Conservation (phyloP, 1,140 invertebrate genomes). For the Drosophila mauritiana region DNA sequence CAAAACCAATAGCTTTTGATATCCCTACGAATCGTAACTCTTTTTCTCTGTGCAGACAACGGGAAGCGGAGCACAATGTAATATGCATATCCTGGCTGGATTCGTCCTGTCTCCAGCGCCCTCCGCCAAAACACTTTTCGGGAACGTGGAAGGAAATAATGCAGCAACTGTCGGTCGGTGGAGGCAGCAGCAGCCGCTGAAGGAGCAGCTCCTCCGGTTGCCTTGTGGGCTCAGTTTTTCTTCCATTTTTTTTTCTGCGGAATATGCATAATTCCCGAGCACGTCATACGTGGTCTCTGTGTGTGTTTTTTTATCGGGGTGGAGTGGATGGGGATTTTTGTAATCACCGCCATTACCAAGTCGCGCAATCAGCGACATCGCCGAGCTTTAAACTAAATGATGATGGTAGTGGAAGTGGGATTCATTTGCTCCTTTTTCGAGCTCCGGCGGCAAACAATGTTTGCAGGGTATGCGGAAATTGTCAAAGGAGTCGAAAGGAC, state of each 20-base stretch:
- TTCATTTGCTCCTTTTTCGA: slow-evolving; percentile 26
- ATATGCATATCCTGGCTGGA: slow-evolving; percentile 73
- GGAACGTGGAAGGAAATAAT: slow-evolving; percentile 74
- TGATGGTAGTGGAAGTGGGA: slow-evolving; percentile 44
- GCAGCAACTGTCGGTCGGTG: slow-evolving; percentile 69
- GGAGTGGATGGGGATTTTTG: slow-evolving; percentile 54
- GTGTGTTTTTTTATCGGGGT: slow-evolving; percentile 15
- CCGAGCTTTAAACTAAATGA: slow-evolving; percentile 58
- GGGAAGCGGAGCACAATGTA: slow-evolving; percentile 66
- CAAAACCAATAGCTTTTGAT: no score
- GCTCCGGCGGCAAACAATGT: slow-evolving; percentile 16
- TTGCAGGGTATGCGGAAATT: slow-evolving; percentile 38
- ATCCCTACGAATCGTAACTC: no score
- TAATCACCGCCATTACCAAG: slow-evolving; percentile 79
- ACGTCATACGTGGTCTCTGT: slow-evolving; percentile 65
- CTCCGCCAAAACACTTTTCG: slow-evolving; percentile 64
- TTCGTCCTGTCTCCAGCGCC: slow-evolving; percentile 21
- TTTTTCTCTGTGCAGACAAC: slow-evolving; percentile 18
- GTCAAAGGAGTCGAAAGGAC: slow-evolving; percentile 18
- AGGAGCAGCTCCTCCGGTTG: slow-evolving; percentile 27
- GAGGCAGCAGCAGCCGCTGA: slow-evolving; percentile 21
- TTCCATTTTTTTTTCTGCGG: slow-evolving; percentile 56
- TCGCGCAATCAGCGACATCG: slow-evolving; percentile 76
- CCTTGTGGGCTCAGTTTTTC: slow-evolving; percentile 17
- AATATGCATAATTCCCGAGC: slow-evolving; percentile 80